Evolutionary conservation across 2,113 vertebrate species (phyloP).

Genomic region (Anoplopoma fimbria): DNA sequence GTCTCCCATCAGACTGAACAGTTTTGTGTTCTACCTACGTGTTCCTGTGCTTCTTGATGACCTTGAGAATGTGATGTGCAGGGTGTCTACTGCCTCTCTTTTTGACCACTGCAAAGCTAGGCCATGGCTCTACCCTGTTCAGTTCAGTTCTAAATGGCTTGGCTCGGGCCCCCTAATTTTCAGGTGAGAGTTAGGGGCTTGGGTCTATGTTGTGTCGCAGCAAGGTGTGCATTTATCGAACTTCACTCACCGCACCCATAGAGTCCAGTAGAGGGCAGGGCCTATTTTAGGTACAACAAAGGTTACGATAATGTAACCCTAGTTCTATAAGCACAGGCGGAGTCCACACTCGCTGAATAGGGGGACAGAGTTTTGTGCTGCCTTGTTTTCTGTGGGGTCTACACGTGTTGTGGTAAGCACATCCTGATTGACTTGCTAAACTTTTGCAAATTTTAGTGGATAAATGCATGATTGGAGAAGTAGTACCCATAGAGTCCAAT

Average conservation of each 20-base stretch:
- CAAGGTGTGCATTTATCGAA: neutral
- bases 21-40: neutral
- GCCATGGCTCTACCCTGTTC: neutral
- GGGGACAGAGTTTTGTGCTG: too few relatives aligned
- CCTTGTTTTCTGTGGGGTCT: too few relatives aligned
- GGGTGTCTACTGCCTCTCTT: neutral
- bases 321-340: too few relatives aligned
- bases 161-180: neutral
- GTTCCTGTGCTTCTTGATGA: neutral
- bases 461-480: neutral
- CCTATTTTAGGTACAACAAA: too few relatives aligned
- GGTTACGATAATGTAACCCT: too few relatives aligned
- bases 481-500: neutral
- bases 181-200: neutral
- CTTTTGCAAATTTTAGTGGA: too few relatives aligned
- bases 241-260: neutral
- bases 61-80: neutral
- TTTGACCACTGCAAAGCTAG: neutral
- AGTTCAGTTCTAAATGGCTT: neutral
- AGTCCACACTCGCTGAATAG: too few relatives aligned
- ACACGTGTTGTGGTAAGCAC: too few relatives aligned
- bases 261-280: neutral
- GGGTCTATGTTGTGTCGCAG: neutral
- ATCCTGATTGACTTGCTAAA: too few relatives aligned
- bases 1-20: neutral